Conservation (phyloP, 2,113 vertebrate species). For the Morone chrysops region DNA sequence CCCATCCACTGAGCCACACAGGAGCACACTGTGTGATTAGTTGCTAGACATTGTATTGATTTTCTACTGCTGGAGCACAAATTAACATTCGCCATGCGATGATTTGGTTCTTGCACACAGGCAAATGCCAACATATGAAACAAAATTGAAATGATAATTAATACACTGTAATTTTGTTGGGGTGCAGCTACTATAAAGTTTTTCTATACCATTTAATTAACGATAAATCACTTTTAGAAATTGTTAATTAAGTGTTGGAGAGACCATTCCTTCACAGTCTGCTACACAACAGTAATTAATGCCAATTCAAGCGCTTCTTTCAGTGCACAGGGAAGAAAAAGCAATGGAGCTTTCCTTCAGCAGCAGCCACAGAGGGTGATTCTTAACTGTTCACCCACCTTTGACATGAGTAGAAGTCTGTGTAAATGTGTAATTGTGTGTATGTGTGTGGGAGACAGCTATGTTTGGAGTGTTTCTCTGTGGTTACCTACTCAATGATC, state of each 20-base stretch:
- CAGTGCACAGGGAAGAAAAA: conserved; percentile 37
- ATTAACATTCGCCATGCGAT: conserved; percentile 53
- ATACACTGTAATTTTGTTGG: conserved; percentile 58
- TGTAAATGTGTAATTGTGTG: conserved; percentile 14
- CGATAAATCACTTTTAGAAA: conserved; percentile 70
- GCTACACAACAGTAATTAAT: conserved; percentile 76
- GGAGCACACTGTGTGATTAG: conserved; percentile 57
- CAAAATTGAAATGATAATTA: conserved; percentile 67
- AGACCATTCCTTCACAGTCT: conserved; percentile 67
- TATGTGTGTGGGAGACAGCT: conserved; percentile 23
- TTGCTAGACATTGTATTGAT: conserved; percentile 70
- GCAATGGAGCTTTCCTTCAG: neutral
- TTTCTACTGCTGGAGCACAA: conserved; percentile 59
- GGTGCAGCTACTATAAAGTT: conserved; percentile 54
- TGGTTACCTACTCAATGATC: conserved; percentile 38
- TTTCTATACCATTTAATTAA: conserved; percentile 70
- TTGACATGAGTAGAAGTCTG: conserved; percentile 37
- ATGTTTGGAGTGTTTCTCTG: conserved; percentile 40
- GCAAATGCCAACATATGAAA: conserved; percentile 47
- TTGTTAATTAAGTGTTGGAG: conserved; percentile 71
- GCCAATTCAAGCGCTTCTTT: conserved; percentile 62
- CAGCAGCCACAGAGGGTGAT: conserved; percentile 30
- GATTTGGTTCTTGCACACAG: conserved; percentile 37
- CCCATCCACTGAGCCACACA: conserved; percentile 48
- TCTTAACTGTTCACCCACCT: conserved; percentile 46